Base-by-base conservation (phyloP, 1,140 invertebrate genomes). In the Lordiphosa clarofinis region DNA sequence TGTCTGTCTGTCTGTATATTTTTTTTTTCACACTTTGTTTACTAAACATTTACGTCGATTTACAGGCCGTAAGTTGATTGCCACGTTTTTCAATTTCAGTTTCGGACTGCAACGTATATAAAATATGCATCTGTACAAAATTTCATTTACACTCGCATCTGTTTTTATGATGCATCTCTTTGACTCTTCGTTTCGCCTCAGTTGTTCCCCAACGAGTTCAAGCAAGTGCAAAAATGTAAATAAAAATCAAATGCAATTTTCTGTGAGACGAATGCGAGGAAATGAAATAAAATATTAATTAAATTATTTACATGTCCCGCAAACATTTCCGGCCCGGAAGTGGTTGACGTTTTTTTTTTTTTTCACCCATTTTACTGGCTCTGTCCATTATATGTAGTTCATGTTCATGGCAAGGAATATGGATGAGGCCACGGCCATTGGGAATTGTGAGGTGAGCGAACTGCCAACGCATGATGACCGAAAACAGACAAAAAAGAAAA, bases 281-380 rank as follows among this genome's bases (percentile, higher is more conserved):
- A 40, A 43, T 52, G 42, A 47, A 70, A 79, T 78, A 64, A 78
- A 78, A 78, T 82, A 82, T 76, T 81, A 79, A 81, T 81, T 81
- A 67, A 81, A 81, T 82, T 72, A 81, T 81, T 81, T 82, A 48
- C 74, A 79, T 73, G 59, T 52, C 69, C 40, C 39, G 42, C 49
- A 58, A 36, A 42, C 33, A 24, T 21, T 9, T 56, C 9, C n/a
- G 43, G 61, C 52, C 55, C 48, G 48, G 48, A 52, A 52, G 36
- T 52, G 31, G 11, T 28, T 46, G 43, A 31, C 43, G 24, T n/a
- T n/a, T n/a, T n/a, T n/a, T n/a, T 28, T 7, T 7, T 28, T 28
- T 5, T 7, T 15, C 15, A 28, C 0, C 24, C 24, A 28, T 28
- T 28, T 28, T 28, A 28, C 43, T 31, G 43, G 11, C 21, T 46